Base-by-base conservation (phyloP, 2,797 vertebrate genomes). In the Neoniphon sammara region DNA sequence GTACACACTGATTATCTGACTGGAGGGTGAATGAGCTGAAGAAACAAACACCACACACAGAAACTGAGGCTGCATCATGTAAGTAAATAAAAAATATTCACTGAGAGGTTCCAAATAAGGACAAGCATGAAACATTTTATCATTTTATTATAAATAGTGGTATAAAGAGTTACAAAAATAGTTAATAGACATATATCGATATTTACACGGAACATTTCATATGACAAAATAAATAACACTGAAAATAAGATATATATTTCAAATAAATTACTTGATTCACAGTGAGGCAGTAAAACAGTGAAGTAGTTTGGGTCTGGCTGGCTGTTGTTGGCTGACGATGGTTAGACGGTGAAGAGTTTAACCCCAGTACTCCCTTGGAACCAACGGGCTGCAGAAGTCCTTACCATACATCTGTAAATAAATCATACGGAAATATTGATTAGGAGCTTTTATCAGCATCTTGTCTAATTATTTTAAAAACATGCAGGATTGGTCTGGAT, bases 111-210 rank as follows among this genome's bases (percentile, higher is more conserved):
- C 21, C n/a, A 21, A 53, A 25, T 25, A 20, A 54, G 14, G 20
- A 55, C 21, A 18, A 14, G 0, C 44, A 46, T 46, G 44, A 57
- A n/a, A 42, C 20, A 12, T 52, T 52, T 6, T 46, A 69, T 70
- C 27, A 46, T 70, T 93, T 93, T 92, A 93, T 91, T 93, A 90
- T 93, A 93, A 92, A 93, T 92, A 93, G 71, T 66, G 70, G 75
- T 58, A 75, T 83, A 80, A 71, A 82, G 47, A 84, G 60, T 85
- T 91, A 91, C 86, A 91, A 91, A 92, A 91, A 92, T 91, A 91
- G 66, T 57, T 87, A 82, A 83, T 85, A 82, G 84, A 85, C 82
- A 86, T 92, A 82, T 62, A 89, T 91, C 71, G 76, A 63, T 93
- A 94, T 94, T 92, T 95, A 94, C 93, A 95, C n/a, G 60, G 61